These are phyloP conservation scores for Campylomormyrus numenius DNA, from an alignment of 2,113 vertebrate species.

Conservation along the genomic window DNA sequence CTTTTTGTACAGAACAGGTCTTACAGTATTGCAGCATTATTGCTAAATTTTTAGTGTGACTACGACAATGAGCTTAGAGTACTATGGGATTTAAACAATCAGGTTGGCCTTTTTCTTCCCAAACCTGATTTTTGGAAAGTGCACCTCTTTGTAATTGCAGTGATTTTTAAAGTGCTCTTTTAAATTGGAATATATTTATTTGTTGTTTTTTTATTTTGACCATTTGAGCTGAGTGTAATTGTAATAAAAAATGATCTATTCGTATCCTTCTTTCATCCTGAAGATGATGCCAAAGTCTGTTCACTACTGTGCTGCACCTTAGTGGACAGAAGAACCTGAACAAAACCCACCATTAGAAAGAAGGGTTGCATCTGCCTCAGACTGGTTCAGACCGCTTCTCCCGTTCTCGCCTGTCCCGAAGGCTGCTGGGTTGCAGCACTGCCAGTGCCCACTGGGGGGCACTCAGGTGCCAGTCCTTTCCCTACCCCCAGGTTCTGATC, in stretches of 20 bases:
- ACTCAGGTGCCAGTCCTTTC: background rate
- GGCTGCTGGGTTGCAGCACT: background rate
- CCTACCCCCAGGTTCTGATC: background rate
- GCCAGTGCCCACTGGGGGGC: background rate
- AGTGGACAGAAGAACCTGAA: background rate
- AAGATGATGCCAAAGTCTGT: background rate
- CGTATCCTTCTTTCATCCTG: background rate
- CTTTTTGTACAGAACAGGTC: background rate
- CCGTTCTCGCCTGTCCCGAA: background rate
- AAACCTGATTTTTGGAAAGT: background rate
- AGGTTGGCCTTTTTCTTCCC: background rate
- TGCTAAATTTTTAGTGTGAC: background rate
- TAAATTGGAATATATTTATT: background rate
- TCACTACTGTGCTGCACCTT: background rate
- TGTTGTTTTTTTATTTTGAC: background rate
- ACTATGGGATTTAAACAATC: background rate
- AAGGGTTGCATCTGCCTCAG: conserved; percentile 12
- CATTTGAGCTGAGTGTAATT: background rate
- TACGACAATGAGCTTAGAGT: background rate
- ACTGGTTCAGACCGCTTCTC: conserved; percentile 29
- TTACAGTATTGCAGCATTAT: background rate
- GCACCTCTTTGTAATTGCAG: background rate
- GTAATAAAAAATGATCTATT: background rate
- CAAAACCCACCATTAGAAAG: background rate
- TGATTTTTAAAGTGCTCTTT: background rate